These are phyloP conservation scores for Cancer borealis DNA, from an alignment of 2,888 invertebrate species.

Conservation along the genomic window DNA sequence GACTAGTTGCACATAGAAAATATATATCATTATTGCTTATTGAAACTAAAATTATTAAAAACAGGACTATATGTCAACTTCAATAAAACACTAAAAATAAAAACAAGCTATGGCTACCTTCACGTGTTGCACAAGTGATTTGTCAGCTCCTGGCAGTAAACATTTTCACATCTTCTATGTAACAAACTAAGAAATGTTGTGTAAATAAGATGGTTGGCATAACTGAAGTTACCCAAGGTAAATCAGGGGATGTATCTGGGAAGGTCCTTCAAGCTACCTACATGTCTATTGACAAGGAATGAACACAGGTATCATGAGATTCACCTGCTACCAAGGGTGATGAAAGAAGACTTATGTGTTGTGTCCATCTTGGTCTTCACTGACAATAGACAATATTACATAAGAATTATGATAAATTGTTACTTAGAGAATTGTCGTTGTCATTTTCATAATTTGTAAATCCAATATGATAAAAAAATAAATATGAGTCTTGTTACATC, in stretches of 20 bases:
- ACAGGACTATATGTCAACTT: not conserved
- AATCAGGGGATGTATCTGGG: slow-evolving; percentile 6
- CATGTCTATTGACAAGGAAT: not conserved
- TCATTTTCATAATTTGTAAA: not conserved
- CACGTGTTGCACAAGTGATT: slow-evolving; percentile 26
- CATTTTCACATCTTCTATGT: not conserved
- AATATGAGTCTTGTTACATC: not conserved
- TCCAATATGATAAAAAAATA: not conserved
- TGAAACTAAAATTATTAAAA: slow-evolving; percentile 42
- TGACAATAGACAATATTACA: not conserved
- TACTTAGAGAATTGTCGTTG: not conserved
- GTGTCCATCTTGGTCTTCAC: not conserved
- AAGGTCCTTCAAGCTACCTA: not conserved
- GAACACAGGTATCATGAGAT: not conserved
- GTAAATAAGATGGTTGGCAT: not conserved
- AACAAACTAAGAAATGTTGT: not conserved
- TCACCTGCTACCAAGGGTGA: not conserved
- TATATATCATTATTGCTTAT: slow-evolving; percentile 46
- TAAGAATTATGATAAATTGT: not conserved
- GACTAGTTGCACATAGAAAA: slow-evolving; percentile 16
- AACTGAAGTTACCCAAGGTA: not conserved
- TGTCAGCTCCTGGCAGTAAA: not conserved
- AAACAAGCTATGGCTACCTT: not conserved
- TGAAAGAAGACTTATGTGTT: not conserved
- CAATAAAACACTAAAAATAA: not conserved